Evolutionary conservation across 2,888 invertebrate species (phyloP).

Genomic region (Deilephila porcellus): DNA sequence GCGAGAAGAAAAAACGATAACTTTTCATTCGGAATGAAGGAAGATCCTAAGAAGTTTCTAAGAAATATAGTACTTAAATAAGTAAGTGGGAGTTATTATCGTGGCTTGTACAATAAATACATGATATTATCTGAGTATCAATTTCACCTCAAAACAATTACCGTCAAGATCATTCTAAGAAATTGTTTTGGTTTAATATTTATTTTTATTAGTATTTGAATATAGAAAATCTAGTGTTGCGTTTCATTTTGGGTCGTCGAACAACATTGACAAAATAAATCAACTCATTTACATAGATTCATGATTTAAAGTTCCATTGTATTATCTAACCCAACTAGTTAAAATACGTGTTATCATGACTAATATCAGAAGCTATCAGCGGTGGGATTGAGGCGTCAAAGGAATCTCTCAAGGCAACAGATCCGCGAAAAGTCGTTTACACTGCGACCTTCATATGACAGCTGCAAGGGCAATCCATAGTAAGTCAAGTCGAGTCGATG

Average conservation of each 20-base stretch:
- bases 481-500: neutral
- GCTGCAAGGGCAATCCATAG: constrained; percentile 27
- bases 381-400: no score
- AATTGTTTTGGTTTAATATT: no score
- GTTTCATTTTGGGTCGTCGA: no score
- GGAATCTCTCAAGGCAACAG: no score
- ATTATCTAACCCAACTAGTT: no score
- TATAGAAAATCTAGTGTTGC: neutral
- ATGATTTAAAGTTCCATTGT: no score
- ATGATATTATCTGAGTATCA: neutral
- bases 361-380: no score
- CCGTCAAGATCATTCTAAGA: no score
- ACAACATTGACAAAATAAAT: no score
- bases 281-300: no score
- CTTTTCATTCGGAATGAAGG: neutral
- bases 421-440: constrained; percentile 28
- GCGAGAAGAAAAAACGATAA: neutral
- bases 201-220: no score
- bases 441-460: constrained; percentile 33
- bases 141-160: neutral
- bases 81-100: neutral
- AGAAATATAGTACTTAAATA: neutral
- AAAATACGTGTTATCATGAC: no score
- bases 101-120: neutral
- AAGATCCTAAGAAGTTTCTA: neutral